Percentiles rank a stretch among this genome's conserved stretches.
Conservation (phyloP, 2,888 invertebrate genomes). For the Acheta domesticus region DNA sequence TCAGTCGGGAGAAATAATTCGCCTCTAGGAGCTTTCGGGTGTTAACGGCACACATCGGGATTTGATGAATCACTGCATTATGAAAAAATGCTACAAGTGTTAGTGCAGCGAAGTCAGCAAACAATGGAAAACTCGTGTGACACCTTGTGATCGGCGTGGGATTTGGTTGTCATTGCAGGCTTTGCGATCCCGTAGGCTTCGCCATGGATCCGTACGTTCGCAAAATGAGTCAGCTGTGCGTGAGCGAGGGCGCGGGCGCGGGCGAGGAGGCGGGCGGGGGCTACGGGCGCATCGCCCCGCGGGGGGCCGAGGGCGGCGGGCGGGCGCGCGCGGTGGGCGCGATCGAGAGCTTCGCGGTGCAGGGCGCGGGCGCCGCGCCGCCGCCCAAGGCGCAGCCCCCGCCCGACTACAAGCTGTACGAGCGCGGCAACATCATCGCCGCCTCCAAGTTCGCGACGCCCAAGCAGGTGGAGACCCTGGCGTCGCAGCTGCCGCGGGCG, state of each 20-base stretch:
- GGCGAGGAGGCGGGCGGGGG: constrained; percentile 41
- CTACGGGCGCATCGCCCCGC: constrained; percentile 45
- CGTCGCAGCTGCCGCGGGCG: constrained; percentile 38
- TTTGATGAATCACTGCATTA: too few relatives aligned
- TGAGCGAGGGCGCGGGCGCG: constrained; percentile 33
- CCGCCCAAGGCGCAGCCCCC: constrained; percentile 40
- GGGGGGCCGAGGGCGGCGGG: constrained; percentile 11
- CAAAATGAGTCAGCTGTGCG: constrained; percentile 38
- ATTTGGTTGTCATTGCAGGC: background rate
- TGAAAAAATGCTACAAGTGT: too few relatives aligned
- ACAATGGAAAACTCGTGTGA: constrained; percentile 35
- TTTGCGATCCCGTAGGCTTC: background rate
- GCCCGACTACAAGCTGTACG: constrained; percentile 58
- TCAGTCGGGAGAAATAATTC: too few relatives aligned
- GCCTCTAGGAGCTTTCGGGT: too few relatives aligned
- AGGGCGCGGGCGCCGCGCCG: constrained; percentile 49
- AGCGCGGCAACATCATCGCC: constrained; percentile 70
- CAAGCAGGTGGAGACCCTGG: constrained; percentile 65
- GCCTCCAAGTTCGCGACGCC: constrained; percentile 75
- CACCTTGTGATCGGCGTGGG: background rate
- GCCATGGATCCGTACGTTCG: constrained; percentile 39
- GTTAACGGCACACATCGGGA: too few relatives aligned
- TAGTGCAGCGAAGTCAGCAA: background rate
- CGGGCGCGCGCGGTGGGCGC: constrained; percentile 56
- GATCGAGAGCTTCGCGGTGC: constrained; percentile 63